These are phyloP conservation scores for Tridacna gigas DNA, from an alignment of 2,888 invertebrate species.

Conservation along the genomic window DNA sequence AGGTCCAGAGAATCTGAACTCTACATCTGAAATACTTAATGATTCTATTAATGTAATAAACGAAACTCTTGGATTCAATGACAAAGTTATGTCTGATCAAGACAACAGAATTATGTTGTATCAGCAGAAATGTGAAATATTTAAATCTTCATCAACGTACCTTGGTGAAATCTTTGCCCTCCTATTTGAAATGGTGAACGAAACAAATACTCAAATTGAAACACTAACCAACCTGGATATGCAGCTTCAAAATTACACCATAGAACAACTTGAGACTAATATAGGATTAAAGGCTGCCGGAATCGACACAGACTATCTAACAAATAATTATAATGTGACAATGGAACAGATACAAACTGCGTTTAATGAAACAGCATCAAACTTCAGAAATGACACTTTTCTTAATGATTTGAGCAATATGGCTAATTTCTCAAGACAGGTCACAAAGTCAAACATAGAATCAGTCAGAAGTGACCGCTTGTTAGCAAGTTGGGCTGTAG, in stretches of 20 bases:
- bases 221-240: background rate
- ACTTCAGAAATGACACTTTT: background rate
- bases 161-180: conserved; percentile 21
- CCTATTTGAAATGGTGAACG: conserved; percentile 20
- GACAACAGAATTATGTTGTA: conserved; percentile 23
- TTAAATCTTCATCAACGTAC: background rate
- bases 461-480: conserved; percentile 1
- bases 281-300: conserved; percentile 26
- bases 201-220: too few species aligned
- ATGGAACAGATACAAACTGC: conserved; percentile 23
- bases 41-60: conserved; percentile 13
- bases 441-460: background rate
- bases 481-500: conserved; percentile 39
- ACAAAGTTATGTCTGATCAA: background rate
- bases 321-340: conserved; percentile 35
- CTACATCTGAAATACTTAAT: background rate
- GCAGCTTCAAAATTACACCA: background rate
- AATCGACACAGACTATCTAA: conserved; percentile 22
- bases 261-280: background rate
- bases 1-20: background rate
- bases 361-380: conserved; percentile 12
- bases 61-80: conserved; percentile 21
- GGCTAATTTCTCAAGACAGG: background rate
- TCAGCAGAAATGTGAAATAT: conserved; percentile 23
- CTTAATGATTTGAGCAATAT: background rate